Evolutionary conservation across 2,797 vertebrate genomes (phyloP).

Genomic region (Rhinoraja longicauda): DNA sequence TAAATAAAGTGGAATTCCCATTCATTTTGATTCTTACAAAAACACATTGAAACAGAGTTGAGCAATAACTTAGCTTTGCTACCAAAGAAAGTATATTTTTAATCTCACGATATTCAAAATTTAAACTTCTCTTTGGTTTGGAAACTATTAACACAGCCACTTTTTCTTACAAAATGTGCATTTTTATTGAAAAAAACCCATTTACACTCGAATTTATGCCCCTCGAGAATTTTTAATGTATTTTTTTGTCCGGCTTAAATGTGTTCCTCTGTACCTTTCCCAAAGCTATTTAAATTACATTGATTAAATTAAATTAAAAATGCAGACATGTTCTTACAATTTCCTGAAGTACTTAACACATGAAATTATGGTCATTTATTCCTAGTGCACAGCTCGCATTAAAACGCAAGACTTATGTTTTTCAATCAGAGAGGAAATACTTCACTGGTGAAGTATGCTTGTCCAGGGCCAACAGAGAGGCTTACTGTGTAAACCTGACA

Average conservation of each 20-base stretch:
- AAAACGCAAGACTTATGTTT: constrained; percentile 40
- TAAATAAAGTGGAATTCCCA: neutral
- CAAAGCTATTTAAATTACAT: neutral
- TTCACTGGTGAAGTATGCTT: constrained; percentile 49
- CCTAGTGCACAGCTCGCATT: neutral
- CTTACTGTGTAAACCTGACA: neutral
- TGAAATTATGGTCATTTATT: constrained; percentile 21
- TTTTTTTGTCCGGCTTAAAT: neutral
- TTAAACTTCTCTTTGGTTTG: neutral
- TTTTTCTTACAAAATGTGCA: neutral
- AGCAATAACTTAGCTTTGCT: neutral
- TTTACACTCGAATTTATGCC: neutral
- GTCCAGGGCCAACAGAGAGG: constrained; percentile 40
- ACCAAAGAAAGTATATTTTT: neutral
- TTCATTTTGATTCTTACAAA: neutral
- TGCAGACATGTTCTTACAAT: neutral
- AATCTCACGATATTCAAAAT: neutral
- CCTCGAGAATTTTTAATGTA: neutral
- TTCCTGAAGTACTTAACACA: neutral
- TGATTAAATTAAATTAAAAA: constrained; percentile 31
- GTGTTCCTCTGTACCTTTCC: neutral
- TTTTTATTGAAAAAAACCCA: neutral
- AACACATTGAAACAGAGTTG: neutral
- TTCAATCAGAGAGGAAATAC: constrained; percentile 52
- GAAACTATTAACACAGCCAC: neutral